Evolutionary conservation across 2,797 vertebrate species (phyloP).

Genomic region (Mus caroli): DNA sequence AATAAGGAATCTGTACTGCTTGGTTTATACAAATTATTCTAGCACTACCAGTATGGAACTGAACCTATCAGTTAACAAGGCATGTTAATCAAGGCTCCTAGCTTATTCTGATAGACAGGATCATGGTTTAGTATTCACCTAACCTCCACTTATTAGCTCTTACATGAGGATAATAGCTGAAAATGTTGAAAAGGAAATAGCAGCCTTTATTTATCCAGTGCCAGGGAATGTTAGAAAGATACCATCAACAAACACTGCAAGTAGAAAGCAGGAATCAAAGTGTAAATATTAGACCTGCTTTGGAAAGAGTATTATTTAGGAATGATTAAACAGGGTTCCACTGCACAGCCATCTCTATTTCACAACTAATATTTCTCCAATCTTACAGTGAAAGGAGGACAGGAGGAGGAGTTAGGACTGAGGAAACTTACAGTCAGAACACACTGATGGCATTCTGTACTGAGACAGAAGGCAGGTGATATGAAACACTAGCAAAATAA

Average conservation of each 20-base stretch:
- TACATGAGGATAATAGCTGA: constrained; percentile 56
- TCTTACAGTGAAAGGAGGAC: constrained; percentile 49
- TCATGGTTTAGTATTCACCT: constrained; percentile 73
- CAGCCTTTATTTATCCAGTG: constrained; percentile 66
- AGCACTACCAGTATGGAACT: constrained; percentile 85
- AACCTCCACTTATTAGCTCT: constrained; percentile 67
- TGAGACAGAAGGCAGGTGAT: constrained; percentile 61
- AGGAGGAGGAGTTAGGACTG: constrained; percentile 51
- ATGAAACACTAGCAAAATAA: constrained; percentile 59
- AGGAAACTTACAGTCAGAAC: constrained; percentile 65
- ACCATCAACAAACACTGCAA: constrained; percentile 72
- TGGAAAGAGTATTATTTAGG: constrained; percentile 65
- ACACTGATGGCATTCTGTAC: constrained; percentile 56
- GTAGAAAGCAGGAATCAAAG: constrained; percentile 69
- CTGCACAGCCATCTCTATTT: constrained; percentile 62
- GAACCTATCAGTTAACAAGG: constrained; percentile 84
- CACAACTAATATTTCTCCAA: constrained; percentile 70
- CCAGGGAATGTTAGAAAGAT: constrained; percentile 65
- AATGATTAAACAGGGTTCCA: constrained; percentile 59
- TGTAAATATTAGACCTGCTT: constrained; percentile 27
- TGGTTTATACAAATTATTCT: constrained; percentile 89
- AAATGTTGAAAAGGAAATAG: constrained; percentile 80
- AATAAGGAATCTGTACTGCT: constrained; percentile 91
- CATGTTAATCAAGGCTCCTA: constrained; percentile 75
- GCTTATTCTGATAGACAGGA: constrained; percentile 76